Evolutionary conservation across 2,797 vertebrate species (phyloP).

Genomic region (Chaunax sp.): DNA sequence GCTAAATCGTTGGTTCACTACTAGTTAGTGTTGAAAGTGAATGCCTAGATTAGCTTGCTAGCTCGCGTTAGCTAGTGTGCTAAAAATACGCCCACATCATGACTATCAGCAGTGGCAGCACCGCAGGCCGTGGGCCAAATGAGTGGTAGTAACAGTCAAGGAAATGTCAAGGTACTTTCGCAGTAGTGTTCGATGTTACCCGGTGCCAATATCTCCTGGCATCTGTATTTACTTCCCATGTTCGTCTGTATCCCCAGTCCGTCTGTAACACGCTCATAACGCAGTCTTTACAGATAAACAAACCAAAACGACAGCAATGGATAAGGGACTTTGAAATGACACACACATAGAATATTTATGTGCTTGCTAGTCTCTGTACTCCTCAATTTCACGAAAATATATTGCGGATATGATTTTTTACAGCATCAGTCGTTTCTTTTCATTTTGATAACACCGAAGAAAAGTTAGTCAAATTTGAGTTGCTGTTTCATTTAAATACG

Average conservation of each 20-base stretch:
- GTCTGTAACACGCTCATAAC: conserved; percentile 80
- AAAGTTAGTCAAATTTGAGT: conserved; percentile 65
- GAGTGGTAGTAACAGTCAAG: conserved; percentile 77
- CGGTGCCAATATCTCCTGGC: conserved; percentile 83
- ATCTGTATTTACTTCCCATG: conserved; percentile 84
- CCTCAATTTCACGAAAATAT: conserved; percentile 65
- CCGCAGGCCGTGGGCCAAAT: conserved; percentile 73
- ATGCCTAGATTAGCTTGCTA: conserved; percentile 77
- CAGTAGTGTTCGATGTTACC: conserved; percentile 79
- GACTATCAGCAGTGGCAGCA: conserved; percentile 77
- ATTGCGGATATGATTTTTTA: conserved; percentile 66
- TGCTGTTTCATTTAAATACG: conserved; percentile 54
- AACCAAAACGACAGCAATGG: conserved; percentile 75
- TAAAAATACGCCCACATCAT: conserved; percentile 82
- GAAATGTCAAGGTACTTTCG: conserved; percentile 82
- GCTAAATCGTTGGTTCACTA: conserved; percentile 75
- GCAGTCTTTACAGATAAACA: conserved; percentile 72
- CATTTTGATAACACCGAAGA: conserved; percentile 64
- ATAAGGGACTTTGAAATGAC: conserved; percentile 82
- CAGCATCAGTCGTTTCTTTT: conserved; percentile 68
- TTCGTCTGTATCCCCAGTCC: conserved; percentile 79
- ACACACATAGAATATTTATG: conserved; percentile 72
- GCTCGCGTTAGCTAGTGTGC: conserved; percentile 81
- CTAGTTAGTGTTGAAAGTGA: conserved; percentile 82
- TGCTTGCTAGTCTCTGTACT: conserved; percentile 72